Evolutionary conservation across 1,140 invertebrate species (phyloP).

Genomic region (Oedothorax gibbosus): DNA sequence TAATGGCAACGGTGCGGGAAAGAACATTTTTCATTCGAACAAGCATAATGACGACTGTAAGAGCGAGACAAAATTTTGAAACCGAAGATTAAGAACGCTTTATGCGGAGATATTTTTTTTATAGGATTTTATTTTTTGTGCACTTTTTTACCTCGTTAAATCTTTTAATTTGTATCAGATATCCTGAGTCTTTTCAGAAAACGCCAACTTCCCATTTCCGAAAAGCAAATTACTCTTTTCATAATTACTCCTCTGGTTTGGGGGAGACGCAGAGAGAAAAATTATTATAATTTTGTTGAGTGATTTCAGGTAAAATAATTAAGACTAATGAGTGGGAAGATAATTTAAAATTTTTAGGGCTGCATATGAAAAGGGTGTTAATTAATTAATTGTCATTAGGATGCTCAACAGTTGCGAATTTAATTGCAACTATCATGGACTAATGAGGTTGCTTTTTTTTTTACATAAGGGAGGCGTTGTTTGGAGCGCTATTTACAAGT

Average conservation of each 20-base stretch:
- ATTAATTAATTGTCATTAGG: slow-evolving; percentile 52
- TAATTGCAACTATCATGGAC: slow-evolving; percentile 32
- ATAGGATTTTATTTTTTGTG: slow-evolving; percentile 25
- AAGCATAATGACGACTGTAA: slow-evolving; percentile 39
- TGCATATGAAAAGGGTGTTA: slow-evolving; percentile 38
- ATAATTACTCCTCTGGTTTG: slow-evolving; percentile 20
- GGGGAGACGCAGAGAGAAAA: slow-evolving; percentile 7
- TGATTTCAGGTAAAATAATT: slow-evolving; percentile 42
- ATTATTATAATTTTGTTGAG: slow-evolving; percentile 38
- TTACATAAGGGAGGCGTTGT: slow-evolving; percentile 14
- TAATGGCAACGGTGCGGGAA: slow-evolving; percentile 36
- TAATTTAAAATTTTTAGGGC: slow-evolving; percentile 44
- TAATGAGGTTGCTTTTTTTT: slow-evolving; percentile 15
- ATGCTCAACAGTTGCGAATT: slow-evolving; percentile 35
- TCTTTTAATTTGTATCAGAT: slow-evolving; percentile 54
- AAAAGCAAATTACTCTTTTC: slow-evolving; percentile 52
- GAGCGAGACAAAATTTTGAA: slow-evolving; percentile 26
- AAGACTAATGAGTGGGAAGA: slow-evolving; percentile 25
- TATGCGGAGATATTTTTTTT: slow-evolving; percentile 19
- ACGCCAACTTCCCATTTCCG: background rate
- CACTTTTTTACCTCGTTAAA: slow-evolving; percentile 28
- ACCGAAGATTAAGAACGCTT: slow-evolving; percentile 45
- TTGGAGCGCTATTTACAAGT: slow-evolving; percentile 10
- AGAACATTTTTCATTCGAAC: slow-evolving; percentile 42
- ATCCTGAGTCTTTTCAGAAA: slow-evolving; percentile 17